Evolutionary conservation across 1,140 invertebrate species (phyloP), one percentile per base, ranked within the genome.

Genomic region (Drosophila grimshawi): DNA sequence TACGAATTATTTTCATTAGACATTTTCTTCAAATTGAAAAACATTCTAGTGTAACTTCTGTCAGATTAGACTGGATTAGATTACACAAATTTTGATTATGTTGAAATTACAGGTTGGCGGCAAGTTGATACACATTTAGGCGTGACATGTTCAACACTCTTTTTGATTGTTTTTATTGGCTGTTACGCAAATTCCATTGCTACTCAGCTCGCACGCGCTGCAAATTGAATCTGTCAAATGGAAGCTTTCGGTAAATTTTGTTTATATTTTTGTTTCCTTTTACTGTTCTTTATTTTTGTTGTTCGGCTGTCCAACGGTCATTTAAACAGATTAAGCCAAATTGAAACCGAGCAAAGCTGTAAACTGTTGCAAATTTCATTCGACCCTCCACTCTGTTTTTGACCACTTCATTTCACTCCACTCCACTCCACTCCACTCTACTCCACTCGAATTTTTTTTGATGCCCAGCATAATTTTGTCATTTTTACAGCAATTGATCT

Each of bases 401-500:
- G 39, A 11, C 35, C 35, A 19, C 51, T 19, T 3, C 48, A 27
- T 10, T 30, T 10, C 32, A 39, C 62, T 39, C 4, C 33, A n/a
- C 5, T 29, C 5, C 30, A 51, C 52, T 61, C 46, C 39, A 45
- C 27, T 35, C 27, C 33, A n/a, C 5, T 29, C 5, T 19, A 51
- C 52, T 61, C 46, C 39, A 45, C 27, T 35, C 27, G 2, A 19
- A 19, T 59, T 37, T 72, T 51, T 59, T 43, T 45, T 46, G 37
- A 32, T 67, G 48, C 11, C 57, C 48, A 69, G 83, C 70, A 88
- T 83, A 88, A 88, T 88, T 88, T 88, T 88, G 80, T 70, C 80
- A 89, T 88, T 88, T 86, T 88, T 88, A 88, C 83, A 88, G 83
- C 83, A 88, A 88, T 88, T 88, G 83, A 88, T 88, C 83, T 83